Base-by-base conservation (phyloP, 2,888 invertebrate species). In the Pinctada fucata region DNA sequence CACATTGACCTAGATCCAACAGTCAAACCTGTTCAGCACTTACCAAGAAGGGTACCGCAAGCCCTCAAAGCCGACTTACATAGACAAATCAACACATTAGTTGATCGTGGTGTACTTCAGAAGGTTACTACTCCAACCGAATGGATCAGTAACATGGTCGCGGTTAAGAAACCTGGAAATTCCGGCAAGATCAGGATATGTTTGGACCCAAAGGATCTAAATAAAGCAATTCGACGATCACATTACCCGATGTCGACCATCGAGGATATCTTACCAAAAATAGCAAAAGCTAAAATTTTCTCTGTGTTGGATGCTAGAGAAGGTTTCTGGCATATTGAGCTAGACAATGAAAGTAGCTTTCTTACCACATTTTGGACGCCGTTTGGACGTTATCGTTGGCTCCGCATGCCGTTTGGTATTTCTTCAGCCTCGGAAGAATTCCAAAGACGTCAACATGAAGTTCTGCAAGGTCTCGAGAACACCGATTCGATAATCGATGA, bases 311-410 rank as follows among this genome's bases (percentile, higher is more conserved):
- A 85, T 66, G 78, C 80, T 2, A 78, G 76, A 64, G 67, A 82
- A 47, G 83, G 82, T 47, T 84, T 78, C 58, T 83, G 80, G 81
- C 83, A 85, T 8, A 68, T 80, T 47, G 70, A 70, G 58, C 65
- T 84, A 3, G 81, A 83, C 58, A 75, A 84, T 5, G 64, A 76
- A 70, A 76, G 75, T 8, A 80, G 79, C 47, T 71, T 52, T 49
- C 78, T 85, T n/a, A 86, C 82, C 16, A 84, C 84, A 8, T 85
- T 84, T 69, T 52, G 69, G n/a, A 83, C 84, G 10, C 82, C 80
- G 13, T 84, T 73, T 72, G 83, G 84, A 52, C 3, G 85, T 58
- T 84, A 82, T 71, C 50, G 82, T 31, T 86, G 84, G 75, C 48
- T 69, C 4, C 68, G 69, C n/a, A 50, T 69, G 52, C 75, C 58